Conservation (phyloP, 2,797 vertebrate genomes). For the Acrocephalus scirpaceus region DNA sequence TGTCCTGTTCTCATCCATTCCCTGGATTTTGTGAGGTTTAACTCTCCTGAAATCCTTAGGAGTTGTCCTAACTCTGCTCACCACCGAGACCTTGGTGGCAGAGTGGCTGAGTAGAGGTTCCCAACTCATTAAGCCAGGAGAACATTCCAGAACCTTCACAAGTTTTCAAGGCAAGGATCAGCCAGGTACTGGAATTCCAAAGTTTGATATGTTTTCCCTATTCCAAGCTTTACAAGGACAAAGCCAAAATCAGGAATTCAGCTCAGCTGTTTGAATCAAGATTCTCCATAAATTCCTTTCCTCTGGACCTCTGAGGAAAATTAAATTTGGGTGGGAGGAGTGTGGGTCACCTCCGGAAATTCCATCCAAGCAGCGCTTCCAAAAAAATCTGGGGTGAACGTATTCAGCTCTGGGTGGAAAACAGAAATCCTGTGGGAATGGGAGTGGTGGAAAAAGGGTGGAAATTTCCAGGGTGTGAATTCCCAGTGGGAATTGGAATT, state of each 20-base stretch:
- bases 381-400: background rate
- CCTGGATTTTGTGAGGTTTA: background rate
- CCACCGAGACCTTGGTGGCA: accelerated
- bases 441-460: background rate
- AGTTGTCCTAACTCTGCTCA: background rate
- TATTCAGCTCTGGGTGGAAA: background rate
- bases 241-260: background rate
- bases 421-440: background rate
- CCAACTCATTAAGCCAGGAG: background rate
- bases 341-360: background rate
- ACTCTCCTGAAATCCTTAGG: background rate
- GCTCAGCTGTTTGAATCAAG: background rate
- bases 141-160: background rate
- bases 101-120: background rate
- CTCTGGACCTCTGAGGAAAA: background rate
- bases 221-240: background rate
- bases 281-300: background rate
- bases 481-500: background rate
- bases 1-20: background rate
- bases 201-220: background rate
- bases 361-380: background rate
- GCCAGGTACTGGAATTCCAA: background rate
- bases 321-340: background rate
- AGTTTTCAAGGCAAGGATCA: background rate
- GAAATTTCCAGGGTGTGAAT: background rate